A percentile compares a stretch with the other conserved stretches of the same genome.
Conservation (phyloP, 2,888 invertebrate species). For the Cynaeus angustus region DNA sequence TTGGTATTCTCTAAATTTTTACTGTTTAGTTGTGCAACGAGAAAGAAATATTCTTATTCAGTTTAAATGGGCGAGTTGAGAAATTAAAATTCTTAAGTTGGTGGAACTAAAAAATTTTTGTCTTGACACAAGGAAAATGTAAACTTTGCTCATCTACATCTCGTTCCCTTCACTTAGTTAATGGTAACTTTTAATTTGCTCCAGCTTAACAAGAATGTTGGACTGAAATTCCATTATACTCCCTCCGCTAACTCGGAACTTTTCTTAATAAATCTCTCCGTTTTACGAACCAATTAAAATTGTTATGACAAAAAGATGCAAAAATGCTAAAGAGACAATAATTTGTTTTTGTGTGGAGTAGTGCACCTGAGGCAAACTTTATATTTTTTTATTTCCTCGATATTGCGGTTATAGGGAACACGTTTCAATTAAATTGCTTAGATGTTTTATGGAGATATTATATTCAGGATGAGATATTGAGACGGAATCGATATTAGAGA, state of each 20-base stretch:
- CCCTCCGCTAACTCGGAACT: slow-evolving; percentile 12
- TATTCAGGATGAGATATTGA: too few relatives aligned
- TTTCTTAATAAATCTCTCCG: slow-evolving; percentile 29
- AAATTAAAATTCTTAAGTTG: too few relatives aligned
- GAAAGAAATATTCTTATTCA: too few relatives aligned
- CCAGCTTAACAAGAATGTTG: slow-evolving; percentile 30
- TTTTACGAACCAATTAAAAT: slow-evolving; percentile 35
- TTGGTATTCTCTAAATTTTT: too few relatives aligned
- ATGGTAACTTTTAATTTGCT: slow-evolving; percentile 34
- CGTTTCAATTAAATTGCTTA: slow-evolving; percentile 20
- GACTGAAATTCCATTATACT: slow-evolving; percentile 32
- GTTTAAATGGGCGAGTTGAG: too few relatives aligned
- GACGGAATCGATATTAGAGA: too few relatives aligned
- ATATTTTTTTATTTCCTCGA: not conserved
- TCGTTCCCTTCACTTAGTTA: not conserved
- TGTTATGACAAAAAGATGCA: slow-evolving; percentile 1
- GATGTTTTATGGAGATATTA: too few relatives aligned
- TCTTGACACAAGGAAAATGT: too few relatives aligned
- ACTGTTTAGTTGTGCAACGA: too few relatives aligned
- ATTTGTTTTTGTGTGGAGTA: slow-evolving; percentile 7
- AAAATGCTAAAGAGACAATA: slow-evolving; percentile 10
- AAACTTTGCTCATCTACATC: not conserved
- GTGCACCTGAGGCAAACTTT: not conserved
- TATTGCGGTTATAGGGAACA: too few relatives aligned
- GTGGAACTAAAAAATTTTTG: too few relatives aligned